Conservation (phyloP, 2,113 vertebrate genomes). For the Silurus asotus region DNA sequence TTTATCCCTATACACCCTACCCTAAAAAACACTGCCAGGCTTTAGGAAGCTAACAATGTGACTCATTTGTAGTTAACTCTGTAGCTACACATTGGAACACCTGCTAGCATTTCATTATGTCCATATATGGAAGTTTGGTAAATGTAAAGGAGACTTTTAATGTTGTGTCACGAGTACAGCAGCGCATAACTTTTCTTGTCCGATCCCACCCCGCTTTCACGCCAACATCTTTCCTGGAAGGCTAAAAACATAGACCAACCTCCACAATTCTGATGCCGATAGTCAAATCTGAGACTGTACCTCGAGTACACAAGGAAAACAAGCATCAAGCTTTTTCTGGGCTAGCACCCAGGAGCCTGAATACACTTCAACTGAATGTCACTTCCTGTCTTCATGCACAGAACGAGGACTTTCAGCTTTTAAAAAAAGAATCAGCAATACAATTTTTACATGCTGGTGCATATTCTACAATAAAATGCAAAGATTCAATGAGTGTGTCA, state of each 20-base stretch:
- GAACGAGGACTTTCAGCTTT: not conserved
- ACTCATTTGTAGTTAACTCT: not conserved
- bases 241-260: not conserved
- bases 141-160: not conserved
- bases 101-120: not conserved
- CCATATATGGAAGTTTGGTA: not conserved
- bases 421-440: too few relatives aligned
- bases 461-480: too few relatives aligned
- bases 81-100: not conserved
- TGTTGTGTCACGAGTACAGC: not conserved
- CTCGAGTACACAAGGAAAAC: not conserved
- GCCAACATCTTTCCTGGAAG: not conserved
- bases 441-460: too few relatives aligned
- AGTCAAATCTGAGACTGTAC: not conserved
- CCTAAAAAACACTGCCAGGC: not conserved
- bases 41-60: not conserved
- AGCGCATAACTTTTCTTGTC: not conserved
- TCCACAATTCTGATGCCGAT: not conserved
- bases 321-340: not conserved
- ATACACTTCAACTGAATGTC: not conserved
- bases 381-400: not conserved
- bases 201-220: not conserved
- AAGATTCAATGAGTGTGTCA: too few relatives aligned
- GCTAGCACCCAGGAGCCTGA: not conserved
- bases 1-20: not conserved